A percentile compares a stretch with the other conserved stretches of the same genome.
Conservation (phyloP, 2,797 vertebrate genomes). For the Champsocephalus gunnari region DNA sequence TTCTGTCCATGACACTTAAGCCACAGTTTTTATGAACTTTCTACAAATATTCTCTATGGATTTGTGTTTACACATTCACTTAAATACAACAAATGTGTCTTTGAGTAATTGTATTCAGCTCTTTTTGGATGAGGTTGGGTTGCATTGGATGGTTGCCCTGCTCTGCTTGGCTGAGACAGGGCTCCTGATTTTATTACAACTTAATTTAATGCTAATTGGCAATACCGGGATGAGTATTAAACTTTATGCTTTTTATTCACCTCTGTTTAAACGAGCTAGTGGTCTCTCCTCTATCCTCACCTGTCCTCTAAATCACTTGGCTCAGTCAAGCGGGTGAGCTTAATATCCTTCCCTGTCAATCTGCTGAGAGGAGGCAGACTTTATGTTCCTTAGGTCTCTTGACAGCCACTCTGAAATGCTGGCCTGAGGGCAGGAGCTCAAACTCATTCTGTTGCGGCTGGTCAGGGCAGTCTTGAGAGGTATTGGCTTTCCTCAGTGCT, state of each 20-base stretch:
- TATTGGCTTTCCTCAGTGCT: slow-evolving; percentile 43
- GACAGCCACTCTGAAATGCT: slow-evolving; percentile 64
- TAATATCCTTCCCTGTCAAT: slow-evolving; percentile 68
- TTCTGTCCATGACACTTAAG: background rate
- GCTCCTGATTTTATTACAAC: slow-evolving; percentile 26
- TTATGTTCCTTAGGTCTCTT: slow-evolving; percentile 65
- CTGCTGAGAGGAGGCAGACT: slow-evolving; percentile 49
- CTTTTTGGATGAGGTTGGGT: slow-evolving; percentile 2
- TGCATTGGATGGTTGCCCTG: background rate
- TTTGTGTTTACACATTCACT: background rate
- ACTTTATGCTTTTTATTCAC: slow-evolving; percentile 53
- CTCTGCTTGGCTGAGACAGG: slow-evolving; percentile 2
- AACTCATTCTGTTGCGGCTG: slow-evolving; percentile 53
- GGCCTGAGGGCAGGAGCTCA: slow-evolving; percentile 57
- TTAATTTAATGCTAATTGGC: slow-evolving; percentile 47
- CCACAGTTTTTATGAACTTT: background rate
- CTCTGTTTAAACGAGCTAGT: slow-evolving; percentile 16
- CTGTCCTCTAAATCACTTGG: slow-evolving; percentile 60
- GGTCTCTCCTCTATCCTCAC: slow-evolving; percentile 45
- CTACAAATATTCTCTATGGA: background rate
- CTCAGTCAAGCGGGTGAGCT: slow-evolving; percentile 45
- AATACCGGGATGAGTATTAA: slow-evolving; percentile 36
- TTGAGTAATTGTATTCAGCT: background rate
- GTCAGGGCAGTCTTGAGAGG: slow-evolving; percentile 39
- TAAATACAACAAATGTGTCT: background rate